These are phyloP conservation scores for Lepidocyrtinus sp. DNA, from an alignment of 2,888 invertebrate genomes.

Conservation along the genomic window DNA sequence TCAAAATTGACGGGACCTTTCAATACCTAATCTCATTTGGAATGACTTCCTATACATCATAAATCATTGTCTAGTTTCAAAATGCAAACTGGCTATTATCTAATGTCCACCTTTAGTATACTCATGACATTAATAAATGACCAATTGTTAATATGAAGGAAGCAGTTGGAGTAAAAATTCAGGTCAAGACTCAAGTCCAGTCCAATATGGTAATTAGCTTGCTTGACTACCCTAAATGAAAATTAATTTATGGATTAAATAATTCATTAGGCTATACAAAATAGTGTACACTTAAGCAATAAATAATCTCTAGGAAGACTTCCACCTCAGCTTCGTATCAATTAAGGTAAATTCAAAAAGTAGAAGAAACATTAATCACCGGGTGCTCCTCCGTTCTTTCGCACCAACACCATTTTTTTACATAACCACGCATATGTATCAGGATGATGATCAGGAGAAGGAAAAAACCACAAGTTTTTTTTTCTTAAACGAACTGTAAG, in stretches of 20 bases:
- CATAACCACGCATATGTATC: background rate
- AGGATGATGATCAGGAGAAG: background rate
- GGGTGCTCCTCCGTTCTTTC: background rate
- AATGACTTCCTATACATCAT: conserved; percentile 15
- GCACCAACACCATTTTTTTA: background rate
- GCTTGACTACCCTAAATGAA: too few species aligned
- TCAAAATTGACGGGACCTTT: background rate
- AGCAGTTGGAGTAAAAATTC: conserved; percentile 16
- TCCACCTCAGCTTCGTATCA: conserved; percentile 17
- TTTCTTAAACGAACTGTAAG: too few species aligned
- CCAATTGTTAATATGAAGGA: conserved; percentile 13
- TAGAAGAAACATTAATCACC: conserved; percentile 53
- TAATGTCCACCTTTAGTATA: background rate
- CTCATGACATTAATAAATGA: conserved; percentile 52
- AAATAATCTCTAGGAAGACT: conserved; percentile 27
- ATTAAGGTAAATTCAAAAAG: conserved; percentile 37
- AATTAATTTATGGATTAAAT: conserved; percentile 52
- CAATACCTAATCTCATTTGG: conserved; percentile 1
- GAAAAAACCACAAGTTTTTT: too few species aligned
- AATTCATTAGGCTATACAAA: conserved; percentile 18
- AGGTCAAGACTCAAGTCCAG: conserved; percentile 21
- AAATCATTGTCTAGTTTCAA: conserved; percentile 49
- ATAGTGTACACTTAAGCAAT: conserved; percentile 9
- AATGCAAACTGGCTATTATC: conserved; percentile 13
- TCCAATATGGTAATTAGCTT: conserved; percentile 47